Evolutionary conservation across 37 sponge, comb jelly and placozoan genomes (phyloP).

Genomic region (Agelas oroides): DNA sequence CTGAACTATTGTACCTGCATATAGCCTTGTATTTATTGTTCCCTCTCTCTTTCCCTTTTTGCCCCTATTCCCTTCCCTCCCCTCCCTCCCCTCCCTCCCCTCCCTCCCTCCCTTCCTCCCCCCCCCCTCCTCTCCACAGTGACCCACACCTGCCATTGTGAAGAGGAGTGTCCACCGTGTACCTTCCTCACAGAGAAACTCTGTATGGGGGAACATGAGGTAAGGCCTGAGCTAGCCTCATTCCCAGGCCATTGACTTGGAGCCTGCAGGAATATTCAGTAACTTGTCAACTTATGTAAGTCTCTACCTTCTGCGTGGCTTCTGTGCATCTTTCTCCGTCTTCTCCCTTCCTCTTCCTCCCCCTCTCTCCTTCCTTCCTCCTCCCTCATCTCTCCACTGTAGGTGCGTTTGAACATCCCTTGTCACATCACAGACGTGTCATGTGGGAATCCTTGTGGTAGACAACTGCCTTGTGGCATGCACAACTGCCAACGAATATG

Average conservation of each 20-base stretch:
- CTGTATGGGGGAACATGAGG: slow-evolving; percentile 95
- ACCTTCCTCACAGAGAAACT: slow-evolving; percentile 73
- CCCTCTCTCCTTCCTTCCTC: too few relatives aligned
- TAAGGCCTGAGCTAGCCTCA: neutral
- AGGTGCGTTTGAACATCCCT: slow-evolving; percentile 62
- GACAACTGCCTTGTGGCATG: slow-evolving; percentile 73
- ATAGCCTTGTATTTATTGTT: neutral
- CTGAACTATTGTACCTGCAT: neutral
- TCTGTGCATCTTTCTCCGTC: too few relatives aligned
- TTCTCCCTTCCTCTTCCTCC: too few relatives aligned
- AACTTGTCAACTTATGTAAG: too few relatives aligned
- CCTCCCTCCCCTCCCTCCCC: too few relatives aligned
- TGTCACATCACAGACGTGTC: slow-evolving; percentile 87
- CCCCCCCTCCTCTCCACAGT: slow-evolving; percentile 5
- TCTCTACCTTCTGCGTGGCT: too few relatives aligned
- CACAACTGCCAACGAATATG: slow-evolving; percentile 80
- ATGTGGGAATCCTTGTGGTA: slow-evolving; percentile 78
- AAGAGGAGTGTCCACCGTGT: slow-evolving; percentile 90
- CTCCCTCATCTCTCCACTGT: too few relatives aligned
- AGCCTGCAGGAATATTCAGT: too few relatives aligned
- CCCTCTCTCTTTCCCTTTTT: too few relatives aligned
- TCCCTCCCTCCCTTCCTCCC: too few relatives aligned
- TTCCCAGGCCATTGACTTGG: neutral
- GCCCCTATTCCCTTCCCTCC: too few relatives aligned
- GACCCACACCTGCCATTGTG: slow-evolving; percentile 86